Percentiles rank a stretch among this genome's conserved stretches.
phyloP scores from a whole-genome alignment of 2,888 invertebrate genomes.

The Sinotaia quadrata region DNA sequence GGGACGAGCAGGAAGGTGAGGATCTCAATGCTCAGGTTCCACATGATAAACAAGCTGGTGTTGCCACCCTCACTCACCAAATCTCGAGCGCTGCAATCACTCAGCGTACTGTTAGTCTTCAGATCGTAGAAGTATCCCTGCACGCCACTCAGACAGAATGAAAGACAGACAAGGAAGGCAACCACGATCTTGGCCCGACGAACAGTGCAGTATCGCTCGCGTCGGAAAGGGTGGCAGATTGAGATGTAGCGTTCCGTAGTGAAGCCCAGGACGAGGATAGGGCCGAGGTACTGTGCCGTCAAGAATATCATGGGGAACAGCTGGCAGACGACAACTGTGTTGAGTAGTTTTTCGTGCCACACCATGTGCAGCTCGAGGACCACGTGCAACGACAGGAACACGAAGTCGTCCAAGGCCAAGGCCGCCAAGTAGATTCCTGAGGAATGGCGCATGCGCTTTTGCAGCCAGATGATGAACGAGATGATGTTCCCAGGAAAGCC shows the following conservation, averaged over 20 bases:
- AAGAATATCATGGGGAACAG: slow-evolving; percentile 65
- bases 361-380: slow-evolving; percentile 63
- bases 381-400: slow-evolving; percentile 66
- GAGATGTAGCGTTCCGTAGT: slow-evolving; percentile 71
- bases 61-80: slow-evolving; percentile 44
- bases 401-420: slow-evolving; percentile 67
- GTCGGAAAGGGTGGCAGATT: slow-evolving; percentile 70
- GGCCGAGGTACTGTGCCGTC: slow-evolving; percentile 67
- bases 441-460: slow-evolving; percentile 69
- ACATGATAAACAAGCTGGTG: slow-evolving; percentile 64
- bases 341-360: slow-evolving; percentile 57
- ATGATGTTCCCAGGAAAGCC: slow-evolving; percentile 71
- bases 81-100: slow-evolving; percentile 56
- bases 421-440: slow-evolving; percentile 71
- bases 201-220: slow-evolving; percentile 67
- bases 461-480: slow-evolving; percentile 70
- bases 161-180: slow-evolving; percentile 49
- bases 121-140: slow-evolving; percentile 69
- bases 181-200: slow-evolving; percentile 63
- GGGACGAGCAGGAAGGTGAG: slow-evolving; percentile 68
- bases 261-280: slow-evolving; percentile 69
- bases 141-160: slow-evolving; percentile 57
- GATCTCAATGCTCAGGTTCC: slow-evolving; percentile 68
- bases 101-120: not conserved
- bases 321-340: slow-evolving; percentile 66